Evolutionary conservation across 92 coral and sea anemone genomes (phyloP).

Genomic region (Porites divaricata): DNA sequence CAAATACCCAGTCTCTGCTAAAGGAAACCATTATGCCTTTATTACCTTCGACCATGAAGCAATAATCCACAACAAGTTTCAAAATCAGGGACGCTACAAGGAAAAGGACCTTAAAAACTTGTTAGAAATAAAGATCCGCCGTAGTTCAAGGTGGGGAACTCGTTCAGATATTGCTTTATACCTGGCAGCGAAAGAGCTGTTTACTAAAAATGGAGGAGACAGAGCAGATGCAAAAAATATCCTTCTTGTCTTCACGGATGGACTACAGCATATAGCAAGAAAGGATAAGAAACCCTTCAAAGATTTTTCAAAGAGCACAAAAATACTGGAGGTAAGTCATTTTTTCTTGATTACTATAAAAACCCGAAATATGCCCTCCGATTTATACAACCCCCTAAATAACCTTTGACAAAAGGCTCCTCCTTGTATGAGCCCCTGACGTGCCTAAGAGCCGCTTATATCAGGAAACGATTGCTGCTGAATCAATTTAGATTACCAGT

Average conservation of each 20-base stretch:
- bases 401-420: too few relatives aligned
- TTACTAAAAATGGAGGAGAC: background rate
- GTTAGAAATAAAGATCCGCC: too few relatives aligned
- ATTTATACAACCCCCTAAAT: too few relatives aligned
- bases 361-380: too few relatives aligned
- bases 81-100: background rate
- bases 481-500: too few relatives aligned
- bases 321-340: background rate
- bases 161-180: constrained; percentile 16
- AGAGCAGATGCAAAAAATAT: constrained; percentile 16
- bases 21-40: constrained; percentile 7
- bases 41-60: background rate
- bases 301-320: background rate
- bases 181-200: constrained; percentile 1
- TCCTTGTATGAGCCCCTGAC: too few relatives aligned
- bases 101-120: background rate
- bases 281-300: background rate
- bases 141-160: constrained; percentile 2
- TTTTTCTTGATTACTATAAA: background rate
- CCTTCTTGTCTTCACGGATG: constrained; percentile 14
- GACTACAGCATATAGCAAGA: background rate
- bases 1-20: background rate
- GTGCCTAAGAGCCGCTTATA: too few relatives aligned
- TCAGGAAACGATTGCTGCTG: too few relatives aligned
- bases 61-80: background rate